These are phyloP conservation scores for Ditylenchus dipsaci DNA, from an alignment of 1,140 invertebrate genomes.

Conservation along the genomic window DNA sequence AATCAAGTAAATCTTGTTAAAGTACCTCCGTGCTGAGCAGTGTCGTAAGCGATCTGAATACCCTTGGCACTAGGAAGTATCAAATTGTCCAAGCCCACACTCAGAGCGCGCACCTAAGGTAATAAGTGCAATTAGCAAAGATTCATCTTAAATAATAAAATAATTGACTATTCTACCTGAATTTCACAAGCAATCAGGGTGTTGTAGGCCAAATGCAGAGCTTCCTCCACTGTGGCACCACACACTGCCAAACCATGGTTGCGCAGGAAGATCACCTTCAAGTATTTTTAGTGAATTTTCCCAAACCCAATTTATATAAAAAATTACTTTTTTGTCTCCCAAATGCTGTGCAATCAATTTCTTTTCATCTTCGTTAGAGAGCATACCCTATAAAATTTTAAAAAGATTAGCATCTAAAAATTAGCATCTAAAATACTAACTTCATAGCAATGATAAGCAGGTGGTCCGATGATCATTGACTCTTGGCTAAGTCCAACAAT, in stretches of 20 bases:
- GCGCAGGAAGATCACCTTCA: slow-evolving; percentile 75
- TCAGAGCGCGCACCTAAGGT: slow-evolving; percentile 29
- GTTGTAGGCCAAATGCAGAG: slow-evolving; percentile 80
- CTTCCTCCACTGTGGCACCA: slow-evolving; percentile 91
- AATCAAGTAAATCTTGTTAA: slow-evolving; percentile 33
- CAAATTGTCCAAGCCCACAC: slow-evolving; percentile 43
- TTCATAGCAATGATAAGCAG: slow-evolving; percentile 62
- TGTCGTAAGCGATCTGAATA: slow-evolving; percentile 35
- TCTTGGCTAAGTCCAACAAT: slow-evolving; percentile 59
- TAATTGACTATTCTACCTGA: slow-evolving; percentile 60
- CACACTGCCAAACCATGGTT: slow-evolving; percentile 92
- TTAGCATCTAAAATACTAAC: slow-evolving; percentile 1
- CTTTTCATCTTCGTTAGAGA: slow-evolving; percentile 59
- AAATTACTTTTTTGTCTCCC: slow-evolving; percentile 47
- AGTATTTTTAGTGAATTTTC: slow-evolving; percentile 6
- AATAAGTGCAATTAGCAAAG: background rate
- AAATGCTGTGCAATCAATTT: slow-evolving; percentile 60
- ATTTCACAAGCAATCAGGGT: slow-evolving; percentile 81
- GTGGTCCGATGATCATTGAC: slow-evolving; percentile 59
- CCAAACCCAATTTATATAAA: background rate
- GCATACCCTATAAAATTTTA: slow-evolving; percentile 53
- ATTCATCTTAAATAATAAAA: background rate
- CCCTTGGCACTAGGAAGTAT: slow-evolving; percentile 36
- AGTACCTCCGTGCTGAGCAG: slow-evolving; percentile 51
- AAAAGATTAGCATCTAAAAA: background rate